A percentile compares a stretch with the other conserved stretches of the same genome.
These are phyloP conservation scores for Pteronura brasiliensis DNA, from an alignment of 2,113 vertebrate genomes.

Conservation along the genomic window DNA sequence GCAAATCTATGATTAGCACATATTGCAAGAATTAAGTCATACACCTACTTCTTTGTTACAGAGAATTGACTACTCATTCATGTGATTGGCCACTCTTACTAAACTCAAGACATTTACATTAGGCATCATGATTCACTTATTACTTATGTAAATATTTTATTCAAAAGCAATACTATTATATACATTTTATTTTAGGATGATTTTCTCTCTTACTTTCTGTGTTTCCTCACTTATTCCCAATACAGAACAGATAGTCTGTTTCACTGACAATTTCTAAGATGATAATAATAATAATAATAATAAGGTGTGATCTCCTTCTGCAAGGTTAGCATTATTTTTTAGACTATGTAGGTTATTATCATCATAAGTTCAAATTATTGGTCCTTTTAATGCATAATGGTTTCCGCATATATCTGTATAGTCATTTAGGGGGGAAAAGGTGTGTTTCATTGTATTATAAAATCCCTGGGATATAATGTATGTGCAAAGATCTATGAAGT, in stretches of 20 bases:
- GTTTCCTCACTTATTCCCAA: neutral
- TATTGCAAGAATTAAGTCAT: neutral
- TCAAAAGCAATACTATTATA: neutral
- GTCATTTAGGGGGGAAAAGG: neutral
- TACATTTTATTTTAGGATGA: neutral
- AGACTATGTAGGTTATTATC: neutral
- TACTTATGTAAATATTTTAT: neutral
- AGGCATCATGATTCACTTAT: neutral
- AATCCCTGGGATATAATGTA: neutral
- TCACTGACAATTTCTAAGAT: neutral
- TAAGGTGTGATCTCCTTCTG: neutral
- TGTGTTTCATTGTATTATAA: neutral
- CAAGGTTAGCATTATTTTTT: neutral
- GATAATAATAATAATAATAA: neutral
- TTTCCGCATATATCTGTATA: neutral
- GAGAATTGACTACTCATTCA: neutral
- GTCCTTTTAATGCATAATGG: neutral
- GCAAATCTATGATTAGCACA: neutral
- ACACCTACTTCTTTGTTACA: neutral
- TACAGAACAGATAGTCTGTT: neutral
- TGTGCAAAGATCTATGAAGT: neutral
- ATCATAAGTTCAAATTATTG: neutral
- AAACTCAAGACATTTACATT: neutral
- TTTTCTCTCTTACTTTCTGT: neutral
- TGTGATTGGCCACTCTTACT: neutral